Percentiles rank a stretch among this genome's conserved stretches.
These are phyloP conservation scores for Rattus norvegicus DNA, from an alignment of 2,113 vertebrate species.

Conservation along the genomic window DNA sequence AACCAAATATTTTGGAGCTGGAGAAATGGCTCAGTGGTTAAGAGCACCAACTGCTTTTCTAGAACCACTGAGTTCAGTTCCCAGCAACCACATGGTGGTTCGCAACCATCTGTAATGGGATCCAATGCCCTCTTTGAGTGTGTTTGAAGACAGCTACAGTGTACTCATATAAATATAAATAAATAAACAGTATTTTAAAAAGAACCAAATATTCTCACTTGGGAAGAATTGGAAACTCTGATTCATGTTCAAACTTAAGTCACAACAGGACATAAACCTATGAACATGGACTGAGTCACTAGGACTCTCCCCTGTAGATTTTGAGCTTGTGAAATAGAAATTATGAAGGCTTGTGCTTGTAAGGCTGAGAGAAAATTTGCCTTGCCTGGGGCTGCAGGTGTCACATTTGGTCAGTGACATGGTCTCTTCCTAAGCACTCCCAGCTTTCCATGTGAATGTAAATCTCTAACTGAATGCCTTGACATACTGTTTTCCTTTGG, in stretches of 20 bases:
- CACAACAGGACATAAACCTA: neutral
- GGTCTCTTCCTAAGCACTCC: neutral
- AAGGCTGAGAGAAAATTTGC: neutral
- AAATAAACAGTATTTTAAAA: neutral
- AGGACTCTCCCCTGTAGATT: neutral
- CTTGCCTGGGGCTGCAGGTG: neutral
- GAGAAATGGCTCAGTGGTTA: too few relatives aligned
- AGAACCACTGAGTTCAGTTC: too few relatives aligned
- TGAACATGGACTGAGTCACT: neutral
- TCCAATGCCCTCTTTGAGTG: too few relatives aligned
- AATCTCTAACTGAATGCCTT: neutral
- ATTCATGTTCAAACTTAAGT: constrained; percentile 4
- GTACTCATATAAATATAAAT: too few relatives aligned
- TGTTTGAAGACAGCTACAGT: too few relatives aligned
- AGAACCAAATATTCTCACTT: neutral
- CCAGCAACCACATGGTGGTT: too few relatives aligned
- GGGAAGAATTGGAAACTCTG: neutral
- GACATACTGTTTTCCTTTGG: neutral
- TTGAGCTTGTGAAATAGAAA: neutral
- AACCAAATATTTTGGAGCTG: neutral
- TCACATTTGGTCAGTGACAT: neutral
- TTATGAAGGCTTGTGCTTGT: neutral
- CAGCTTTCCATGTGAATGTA: neutral
- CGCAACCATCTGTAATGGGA: too few relatives aligned
- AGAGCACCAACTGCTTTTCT: too few relatives aligned